Evolutionary conservation across 1,140 invertebrate species (phyloP).

Genomic region (Macrosteles quadrilineatus): DNA sequence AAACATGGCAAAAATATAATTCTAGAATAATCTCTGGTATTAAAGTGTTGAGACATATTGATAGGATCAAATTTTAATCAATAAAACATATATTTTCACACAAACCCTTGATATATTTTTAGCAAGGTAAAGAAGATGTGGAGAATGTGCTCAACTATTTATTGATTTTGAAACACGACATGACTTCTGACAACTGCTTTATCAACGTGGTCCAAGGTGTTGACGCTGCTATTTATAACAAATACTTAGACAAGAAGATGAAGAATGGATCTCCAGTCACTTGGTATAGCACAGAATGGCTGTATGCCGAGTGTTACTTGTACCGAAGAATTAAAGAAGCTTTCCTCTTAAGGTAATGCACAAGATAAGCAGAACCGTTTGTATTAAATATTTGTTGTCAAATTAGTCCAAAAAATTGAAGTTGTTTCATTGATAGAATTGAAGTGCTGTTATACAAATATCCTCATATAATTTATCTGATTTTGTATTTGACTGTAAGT

Average conservation of each 20-base stretch:
- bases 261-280: slow-evolving; percentile 52
- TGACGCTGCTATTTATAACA: slow-evolving; percentile 65
- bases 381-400: too few relatives aligned
- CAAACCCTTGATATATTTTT: slow-evolving; percentile 37
- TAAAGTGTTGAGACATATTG: too few relatives aligned
- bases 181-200: slow-evolving; percentile 87
- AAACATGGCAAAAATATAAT: too few relatives aligned
- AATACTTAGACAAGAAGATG: slow-evolving; percentile 53
- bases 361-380: too few relatives aligned
- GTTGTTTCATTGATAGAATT: too few relatives aligned
- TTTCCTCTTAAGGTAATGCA: slow-evolving; percentile 67
- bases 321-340: slow-evolving; percentile 81
- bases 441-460: too few relatives aligned
- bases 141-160: slow-evolving; percentile 75
- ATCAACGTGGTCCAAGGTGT: slow-evolving; percentile 45
- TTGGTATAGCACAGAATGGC: slow-evolving; percentile 83
- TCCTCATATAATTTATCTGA: too few relatives aligned
- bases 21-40: too few relatives aligned
- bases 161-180: slow-evolving; percentile 86
- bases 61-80: too few relatives aligned
- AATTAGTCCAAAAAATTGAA: too few relatives aligned
- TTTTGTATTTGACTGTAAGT: too few relatives aligned
- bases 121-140: slow-evolving; percentile 70
- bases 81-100: too few relatives aligned
- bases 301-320: slow-evolving; percentile 92